Conservation (phyloP, 2,797 vertebrate genomes). For the Rachycentron canadum region DNA sequence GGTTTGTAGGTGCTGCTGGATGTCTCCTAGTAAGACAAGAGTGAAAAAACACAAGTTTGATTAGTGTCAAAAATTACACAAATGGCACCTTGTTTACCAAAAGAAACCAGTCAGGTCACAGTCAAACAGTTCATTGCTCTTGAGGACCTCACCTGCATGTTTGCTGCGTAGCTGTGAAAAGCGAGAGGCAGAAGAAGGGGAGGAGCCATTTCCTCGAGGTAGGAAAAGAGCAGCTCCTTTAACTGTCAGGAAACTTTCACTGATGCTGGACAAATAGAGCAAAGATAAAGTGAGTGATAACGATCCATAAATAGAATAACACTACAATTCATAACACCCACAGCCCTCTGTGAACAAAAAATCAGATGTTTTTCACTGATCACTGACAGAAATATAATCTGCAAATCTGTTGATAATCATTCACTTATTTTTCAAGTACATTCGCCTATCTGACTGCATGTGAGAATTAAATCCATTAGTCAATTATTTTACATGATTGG, state of each 20-base stretch:
- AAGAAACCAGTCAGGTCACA: not conserved
- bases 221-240: conserved; percentile 99
- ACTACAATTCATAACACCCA: not conserved
- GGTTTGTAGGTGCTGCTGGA: conserved; percentile 98
- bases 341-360: too few relatives aligned
- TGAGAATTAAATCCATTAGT: not conserved
- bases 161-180: conserved; percentile 95
- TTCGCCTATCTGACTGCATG: too few relatives aligned
- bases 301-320: not conserved
- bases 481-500: not conserved
- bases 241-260: conserved; percentile 98
- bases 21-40: conserved; percentile 87
- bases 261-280: conserved; percentile 88
- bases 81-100: not conserved
- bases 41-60: conserved; percentile 21
- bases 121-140: not conserved
- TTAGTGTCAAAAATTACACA: not conserved
- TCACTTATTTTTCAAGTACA: not conserved
- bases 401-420: not conserved
- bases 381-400: not conserved
- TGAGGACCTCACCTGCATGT: conserved; percentile 90
- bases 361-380: too few relatives aligned
- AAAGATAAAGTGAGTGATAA: not conserved
- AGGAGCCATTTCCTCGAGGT: conserved; percentile 95
- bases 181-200: conserved; percentile 89